Evolutionary conservation across 2,797 vertebrate genomes (phyloP).

Genomic region (Sylvilagus floridanus): DNA sequence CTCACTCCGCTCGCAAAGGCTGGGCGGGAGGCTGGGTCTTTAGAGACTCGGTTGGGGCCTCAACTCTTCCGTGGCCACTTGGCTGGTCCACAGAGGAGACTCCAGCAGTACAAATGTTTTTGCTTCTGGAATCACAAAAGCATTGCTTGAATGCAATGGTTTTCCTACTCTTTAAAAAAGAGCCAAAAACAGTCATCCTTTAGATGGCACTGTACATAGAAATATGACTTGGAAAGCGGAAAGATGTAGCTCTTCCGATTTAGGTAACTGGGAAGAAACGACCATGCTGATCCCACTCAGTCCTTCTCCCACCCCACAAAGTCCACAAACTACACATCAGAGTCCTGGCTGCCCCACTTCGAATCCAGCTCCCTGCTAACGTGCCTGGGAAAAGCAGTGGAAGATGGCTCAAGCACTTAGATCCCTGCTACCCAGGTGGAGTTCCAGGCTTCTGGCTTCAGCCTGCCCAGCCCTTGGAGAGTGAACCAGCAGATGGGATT

Average conservation of each 20-base stretch:
- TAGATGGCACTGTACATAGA: background rate
- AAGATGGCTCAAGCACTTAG: no score
- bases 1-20: background rate
- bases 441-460: no score
- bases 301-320: background rate
- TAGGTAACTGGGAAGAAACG: background rate
- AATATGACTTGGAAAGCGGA: background rate
- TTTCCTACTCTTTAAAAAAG: slow-evolving; percentile 16
- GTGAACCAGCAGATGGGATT: no score
- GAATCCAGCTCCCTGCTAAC: no score
- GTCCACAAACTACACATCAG: background rate
- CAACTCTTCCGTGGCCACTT: background rate
- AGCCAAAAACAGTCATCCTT: background rate
- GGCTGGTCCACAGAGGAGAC: background rate
- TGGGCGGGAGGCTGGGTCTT: background rate
- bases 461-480: no score
- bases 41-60: background rate
- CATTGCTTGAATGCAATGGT: slow-evolving; percentile 2
- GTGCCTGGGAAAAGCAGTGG: no score
- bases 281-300: fast-evolving
- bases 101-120: background rate
- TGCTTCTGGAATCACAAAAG: background rate
- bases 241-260: background rate
- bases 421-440: no score
- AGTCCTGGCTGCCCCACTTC: no score